phyloP scores from a whole-genome alignment of 2,888 invertebrate genomes.

The Phytoseiulus persimilis region DNA sequence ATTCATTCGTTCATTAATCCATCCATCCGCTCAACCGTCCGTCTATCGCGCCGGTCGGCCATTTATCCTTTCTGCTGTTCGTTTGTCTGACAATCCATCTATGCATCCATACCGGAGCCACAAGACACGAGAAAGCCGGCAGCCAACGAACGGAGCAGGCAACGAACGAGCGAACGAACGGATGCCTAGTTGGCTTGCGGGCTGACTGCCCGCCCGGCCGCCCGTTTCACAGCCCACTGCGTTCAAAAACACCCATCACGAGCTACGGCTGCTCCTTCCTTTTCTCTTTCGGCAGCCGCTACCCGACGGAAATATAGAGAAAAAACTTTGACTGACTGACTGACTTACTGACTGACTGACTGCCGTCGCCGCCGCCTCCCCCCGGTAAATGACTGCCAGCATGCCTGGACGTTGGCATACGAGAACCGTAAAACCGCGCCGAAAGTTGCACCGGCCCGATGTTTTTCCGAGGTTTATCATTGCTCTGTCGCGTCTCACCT shows the following conservation, averaged over 20 bases:
- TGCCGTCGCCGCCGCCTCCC: neutral
- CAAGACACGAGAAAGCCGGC: neutral
- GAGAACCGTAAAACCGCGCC: neutral
- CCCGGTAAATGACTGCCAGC: neutral
- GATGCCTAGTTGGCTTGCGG: neutral
- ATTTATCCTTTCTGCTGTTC: neutral
- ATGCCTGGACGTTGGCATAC: neutral
- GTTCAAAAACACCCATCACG: slow-evolving; percentile 5
- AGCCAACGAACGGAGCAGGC: neutral
- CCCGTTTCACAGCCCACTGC: neutral
- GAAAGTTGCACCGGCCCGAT: neutral
- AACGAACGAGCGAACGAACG: neutral
- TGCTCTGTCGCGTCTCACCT: no score
- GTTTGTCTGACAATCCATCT: neutral
- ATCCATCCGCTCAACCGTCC: neutral
- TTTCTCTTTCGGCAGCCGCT: neutral
- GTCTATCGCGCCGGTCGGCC: neutral
- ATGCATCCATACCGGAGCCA: neutral
- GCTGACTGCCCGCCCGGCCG: neutral
- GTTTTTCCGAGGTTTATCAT: neutral
- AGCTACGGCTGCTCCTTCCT: neutral
- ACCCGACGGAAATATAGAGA: neutral
- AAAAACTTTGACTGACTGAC: neutral
- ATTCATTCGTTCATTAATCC: neutral
- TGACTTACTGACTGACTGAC: neutral